phyloP scores from a whole-genome alignment of 2,113 vertebrate species.

The Candoia aspera region DNA sequence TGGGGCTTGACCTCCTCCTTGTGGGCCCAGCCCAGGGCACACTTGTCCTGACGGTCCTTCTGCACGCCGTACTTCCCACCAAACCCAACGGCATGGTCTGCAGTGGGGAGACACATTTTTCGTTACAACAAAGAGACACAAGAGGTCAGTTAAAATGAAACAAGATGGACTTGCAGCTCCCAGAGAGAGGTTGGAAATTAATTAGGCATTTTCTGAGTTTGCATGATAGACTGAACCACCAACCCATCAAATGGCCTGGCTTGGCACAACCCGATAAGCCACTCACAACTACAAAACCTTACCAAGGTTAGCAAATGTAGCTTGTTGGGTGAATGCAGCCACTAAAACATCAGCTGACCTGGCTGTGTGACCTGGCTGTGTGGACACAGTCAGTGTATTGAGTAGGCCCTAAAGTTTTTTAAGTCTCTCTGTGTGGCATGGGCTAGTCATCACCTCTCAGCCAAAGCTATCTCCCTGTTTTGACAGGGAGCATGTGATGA shows the following conservation, averaged over 20 bases:
- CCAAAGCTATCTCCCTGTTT: not conserved
- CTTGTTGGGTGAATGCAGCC: not conserved
- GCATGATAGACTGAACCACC: not conserved
- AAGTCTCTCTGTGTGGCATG: not conserved
- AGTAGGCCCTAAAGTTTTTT: not conserved
- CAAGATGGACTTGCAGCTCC: not conserved
- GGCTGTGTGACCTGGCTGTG: not conserved
- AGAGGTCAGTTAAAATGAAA: not conserved
- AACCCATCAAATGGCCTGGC: not conserved
- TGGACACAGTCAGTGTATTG: not conserved
- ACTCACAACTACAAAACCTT: not conserved
- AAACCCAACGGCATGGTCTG: conserved; percentile 69
- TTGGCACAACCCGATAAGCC: not conserved
- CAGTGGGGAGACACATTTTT: not conserved
- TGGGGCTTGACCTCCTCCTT: conserved; percentile 61
- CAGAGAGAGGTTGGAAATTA: not conserved
- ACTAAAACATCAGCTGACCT: not conserved
- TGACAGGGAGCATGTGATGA: not conserved
- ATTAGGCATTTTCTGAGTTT: not conserved
- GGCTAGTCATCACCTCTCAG: not conserved
- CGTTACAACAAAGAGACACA: not conserved
- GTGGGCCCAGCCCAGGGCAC: conserved; percentile 70
- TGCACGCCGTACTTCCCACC: conserved; percentile 82
- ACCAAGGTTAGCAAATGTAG: not conserved
- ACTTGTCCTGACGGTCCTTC: conserved; percentile 82